Evolutionary conservation across 2,797 vertebrate species (phyloP).

Genomic region (Acrossocheilus fasciatus): DNA sequence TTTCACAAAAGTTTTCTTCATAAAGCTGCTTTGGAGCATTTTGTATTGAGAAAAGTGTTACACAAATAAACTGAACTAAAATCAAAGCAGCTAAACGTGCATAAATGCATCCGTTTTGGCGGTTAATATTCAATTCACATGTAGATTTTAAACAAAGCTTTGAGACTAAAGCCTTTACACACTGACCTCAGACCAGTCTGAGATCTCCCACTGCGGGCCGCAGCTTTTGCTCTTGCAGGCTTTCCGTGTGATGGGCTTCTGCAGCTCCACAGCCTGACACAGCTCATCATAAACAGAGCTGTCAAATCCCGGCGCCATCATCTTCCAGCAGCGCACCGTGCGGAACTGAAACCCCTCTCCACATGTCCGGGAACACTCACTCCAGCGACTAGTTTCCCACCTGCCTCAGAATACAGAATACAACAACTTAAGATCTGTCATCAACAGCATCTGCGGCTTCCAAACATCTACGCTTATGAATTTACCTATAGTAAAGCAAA

Average conservation of each 20-base stretch:
- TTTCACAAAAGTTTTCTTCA: neutral
- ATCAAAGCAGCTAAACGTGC: neutral
- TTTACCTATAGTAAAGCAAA: neutral
- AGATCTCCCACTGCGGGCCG: constrained; percentile 89
- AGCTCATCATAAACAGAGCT: constrained; percentile 89
- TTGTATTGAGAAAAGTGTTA: neutral
- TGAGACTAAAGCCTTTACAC: neutral
- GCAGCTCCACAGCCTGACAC: constrained; percentile 82
- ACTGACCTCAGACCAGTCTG: constrained; percentile 86
- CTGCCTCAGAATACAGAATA: constrained; percentile 64
- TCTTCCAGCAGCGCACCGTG: constrained; percentile 91
- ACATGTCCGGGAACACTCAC: constrained; percentile 87
- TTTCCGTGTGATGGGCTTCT: constrained; percentile 86
- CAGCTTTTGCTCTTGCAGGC: constrained; percentile 87
- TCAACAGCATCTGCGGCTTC: neutral
- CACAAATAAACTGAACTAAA: neutral
- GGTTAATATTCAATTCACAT: neutral
- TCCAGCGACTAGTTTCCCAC: constrained; percentile 92
- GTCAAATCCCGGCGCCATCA: constrained; percentile 89
- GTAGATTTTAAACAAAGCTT: neutral
- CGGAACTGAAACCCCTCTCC: constrained; percentile 87
- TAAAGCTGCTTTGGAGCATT: neutral
- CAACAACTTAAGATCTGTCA: neutral
- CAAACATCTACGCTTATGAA: neutral
- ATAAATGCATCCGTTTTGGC: neutral